A percentile compares a stretch with the other conserved stretches of the same genome.
Evolutionary conservation across 2,797 vertebrate genomes (phyloP).

Genomic region (Furcifer pardalis): DNA sequence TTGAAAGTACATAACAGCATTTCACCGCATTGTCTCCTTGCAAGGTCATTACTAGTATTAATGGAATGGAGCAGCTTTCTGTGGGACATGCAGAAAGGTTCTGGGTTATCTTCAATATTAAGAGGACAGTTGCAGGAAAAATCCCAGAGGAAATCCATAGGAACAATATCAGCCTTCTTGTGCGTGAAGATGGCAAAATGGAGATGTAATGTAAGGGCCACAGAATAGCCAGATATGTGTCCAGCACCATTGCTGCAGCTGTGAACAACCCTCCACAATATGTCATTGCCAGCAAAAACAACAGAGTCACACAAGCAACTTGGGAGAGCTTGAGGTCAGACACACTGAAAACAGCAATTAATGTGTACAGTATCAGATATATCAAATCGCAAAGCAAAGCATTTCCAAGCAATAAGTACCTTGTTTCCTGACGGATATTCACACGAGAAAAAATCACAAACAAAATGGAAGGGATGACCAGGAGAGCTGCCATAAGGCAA

Average conservation of each 20-base stretch:
- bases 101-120: constrained; percentile 69
- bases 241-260: constrained; percentile 77
- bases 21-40: constrained; percentile 69
- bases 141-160: constrained; percentile 72
- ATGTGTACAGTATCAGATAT: constrained; percentile 76
- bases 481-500: constrained; percentile 70
- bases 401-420: constrained; percentile 82
- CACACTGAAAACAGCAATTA: constrained; percentile 72
- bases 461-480: constrained; percentile 78
- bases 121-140: constrained; percentile 72
- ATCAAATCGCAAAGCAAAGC: constrained; percentile 79
- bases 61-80: constrained; percentile 74
- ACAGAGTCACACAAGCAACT: constrained; percentile 71
- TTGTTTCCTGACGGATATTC: constrained; percentile 76
- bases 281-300: constrained; percentile 74
- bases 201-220: constrained; percentile 76
- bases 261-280: constrained; percentile 79
- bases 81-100: constrained; percentile 61
- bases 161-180: constrained; percentile 68
- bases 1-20: constrained; percentile 76
- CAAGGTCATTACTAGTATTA: constrained; percentile 74
- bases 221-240: constrained; percentile 78
- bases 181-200: constrained; percentile 74
- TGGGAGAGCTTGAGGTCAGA: constrained; percentile 68
- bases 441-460: constrained; percentile 75